A percentile compares a stretch with the other conserved stretches of the same genome.
phyloP scores from a whole-genome alignment of 2,797 vertebrate genomes.

The Bradypodion pumilum region DNA sequence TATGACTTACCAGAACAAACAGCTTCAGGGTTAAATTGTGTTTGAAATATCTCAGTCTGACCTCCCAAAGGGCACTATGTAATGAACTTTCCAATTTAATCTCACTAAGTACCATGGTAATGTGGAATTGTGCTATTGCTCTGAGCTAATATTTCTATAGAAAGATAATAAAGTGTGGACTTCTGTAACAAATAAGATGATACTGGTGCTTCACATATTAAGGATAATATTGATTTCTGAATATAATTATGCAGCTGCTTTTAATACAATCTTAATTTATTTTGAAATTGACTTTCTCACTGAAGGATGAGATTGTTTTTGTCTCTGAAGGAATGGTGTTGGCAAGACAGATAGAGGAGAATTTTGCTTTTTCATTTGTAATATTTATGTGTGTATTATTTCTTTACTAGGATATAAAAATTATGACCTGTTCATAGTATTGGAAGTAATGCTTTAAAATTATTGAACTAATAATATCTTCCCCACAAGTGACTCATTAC shows the following conservation, averaged over 20 bases:
- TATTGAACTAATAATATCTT: too few species aligned
- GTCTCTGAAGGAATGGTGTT: neutral
- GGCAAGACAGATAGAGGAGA: too few species aligned
- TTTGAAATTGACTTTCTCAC: neutral
- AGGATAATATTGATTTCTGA: neutral
- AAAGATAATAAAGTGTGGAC: neutral
- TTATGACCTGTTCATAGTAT: too few species aligned
- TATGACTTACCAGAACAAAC: neutral
- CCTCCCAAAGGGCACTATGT: neutral
- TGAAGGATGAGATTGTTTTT: slow-evolving; percentile 1
- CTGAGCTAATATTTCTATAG: neutral
- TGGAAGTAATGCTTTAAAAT: too few species aligned
- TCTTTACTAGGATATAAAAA: too few species aligned
- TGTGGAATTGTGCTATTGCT: neutral
- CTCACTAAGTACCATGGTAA: neutral
- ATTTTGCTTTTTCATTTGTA: neutral
- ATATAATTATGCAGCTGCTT: neutral
- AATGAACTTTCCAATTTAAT: slow-evolving; percentile 31
- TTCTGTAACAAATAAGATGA: rapidly evolving
- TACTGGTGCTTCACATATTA: neutral
- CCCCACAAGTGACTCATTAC: too few species aligned
- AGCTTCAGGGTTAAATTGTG: neutral
- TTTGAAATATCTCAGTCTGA: neutral
- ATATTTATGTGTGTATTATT: neutral
- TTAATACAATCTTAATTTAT: slow-evolving; percentile 10